Conservation (phyloP, 2,113 vertebrate genomes). For the Copsychus sechellarum region DNA sequence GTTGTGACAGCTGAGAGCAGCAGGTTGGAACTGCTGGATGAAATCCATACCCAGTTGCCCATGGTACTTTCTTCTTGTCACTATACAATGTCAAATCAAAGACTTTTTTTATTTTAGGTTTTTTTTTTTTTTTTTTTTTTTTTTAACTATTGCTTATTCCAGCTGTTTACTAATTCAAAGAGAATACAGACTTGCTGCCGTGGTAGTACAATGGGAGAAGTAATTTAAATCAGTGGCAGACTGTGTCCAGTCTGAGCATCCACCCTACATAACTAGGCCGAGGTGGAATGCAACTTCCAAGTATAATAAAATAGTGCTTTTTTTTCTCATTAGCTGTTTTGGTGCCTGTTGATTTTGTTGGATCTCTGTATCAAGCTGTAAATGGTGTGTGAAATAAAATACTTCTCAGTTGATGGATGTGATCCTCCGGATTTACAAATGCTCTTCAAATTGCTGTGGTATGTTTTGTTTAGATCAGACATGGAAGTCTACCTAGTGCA, state of each 20-base stretch:
- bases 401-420: background rate
- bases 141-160: background rate
- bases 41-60: slow-evolving; percentile 47
- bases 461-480: background rate
- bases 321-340: background rate
- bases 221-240: background rate
- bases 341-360: background rate
- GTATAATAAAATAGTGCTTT: background rate
- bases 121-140: background rate
- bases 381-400: slow-evolving; percentile 10
- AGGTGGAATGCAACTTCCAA: background rate
- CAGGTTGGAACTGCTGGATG: slow-evolving; percentile 58
- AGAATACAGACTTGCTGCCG: background rate
- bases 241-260: background rate
- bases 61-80: slow-evolving; percentile 43
- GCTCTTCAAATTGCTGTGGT: background rate
- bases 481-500: background rate
- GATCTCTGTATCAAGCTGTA: background rate
- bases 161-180: background rate
- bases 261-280: background rate
- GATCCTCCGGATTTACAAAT: background rate
- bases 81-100: slow-evolving; percentile 34
- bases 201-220: background rate
- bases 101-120: background rate
- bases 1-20: slow-evolving; percentile 61